Percentiles rank a stretch among this genome's conserved stretches.
These are phyloP conservation scores for Prostheceraeus crozeri DNA, from an alignment of 2,888 invertebrate genomes.

Conservation along the genomic window DNA sequence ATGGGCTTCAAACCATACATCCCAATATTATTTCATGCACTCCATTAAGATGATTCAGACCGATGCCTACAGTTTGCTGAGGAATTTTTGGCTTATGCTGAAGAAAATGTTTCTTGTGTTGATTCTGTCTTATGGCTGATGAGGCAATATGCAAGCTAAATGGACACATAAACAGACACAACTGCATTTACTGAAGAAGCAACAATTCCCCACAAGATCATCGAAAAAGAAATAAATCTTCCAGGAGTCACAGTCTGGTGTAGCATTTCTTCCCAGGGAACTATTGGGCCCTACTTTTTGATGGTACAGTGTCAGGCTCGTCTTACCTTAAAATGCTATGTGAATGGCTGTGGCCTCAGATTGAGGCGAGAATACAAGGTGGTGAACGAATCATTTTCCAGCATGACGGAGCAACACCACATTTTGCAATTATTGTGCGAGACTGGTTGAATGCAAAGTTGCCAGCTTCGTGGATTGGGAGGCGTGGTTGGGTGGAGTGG, in stretches of 20 bases:
- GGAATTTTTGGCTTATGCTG: conserved; percentile 4
- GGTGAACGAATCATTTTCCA: too few species aligned
- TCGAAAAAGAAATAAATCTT: conserved; percentile 14
- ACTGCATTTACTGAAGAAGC: conserved; percentile 44
- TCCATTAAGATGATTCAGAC: conserved; percentile 13
- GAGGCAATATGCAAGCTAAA: conserved; percentile 45
- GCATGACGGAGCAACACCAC: conserved; percentile 1
- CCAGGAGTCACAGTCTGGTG: conserved; percentile 22
- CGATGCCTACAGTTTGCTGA: background rate
- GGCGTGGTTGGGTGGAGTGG: conserved; percentile 24
- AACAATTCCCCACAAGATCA: conserved; percentile 43
- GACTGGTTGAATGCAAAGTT: conserved; percentile 15
- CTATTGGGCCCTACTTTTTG: background rate
- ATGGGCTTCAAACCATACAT: conserved; percentile 22
- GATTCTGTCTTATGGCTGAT: conserved; percentile 42
- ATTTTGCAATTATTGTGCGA: background rate
- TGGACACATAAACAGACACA: conserved; percentile 45
- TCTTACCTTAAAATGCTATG: background rate
- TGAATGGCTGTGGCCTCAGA: conserved; percentile 21
- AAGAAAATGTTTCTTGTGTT: conserved; percentile 12
- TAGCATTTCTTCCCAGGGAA: conserved; percentile 1
- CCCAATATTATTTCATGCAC: conserved; percentile 1
- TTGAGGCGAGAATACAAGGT: background rate
- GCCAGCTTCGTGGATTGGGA: conserved; percentile 5
- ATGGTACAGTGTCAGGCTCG: background rate